Evolutionary conservation across 2,797 vertebrate species (phyloP).

Genomic region (Arremon aurantiirostris): DNA sequence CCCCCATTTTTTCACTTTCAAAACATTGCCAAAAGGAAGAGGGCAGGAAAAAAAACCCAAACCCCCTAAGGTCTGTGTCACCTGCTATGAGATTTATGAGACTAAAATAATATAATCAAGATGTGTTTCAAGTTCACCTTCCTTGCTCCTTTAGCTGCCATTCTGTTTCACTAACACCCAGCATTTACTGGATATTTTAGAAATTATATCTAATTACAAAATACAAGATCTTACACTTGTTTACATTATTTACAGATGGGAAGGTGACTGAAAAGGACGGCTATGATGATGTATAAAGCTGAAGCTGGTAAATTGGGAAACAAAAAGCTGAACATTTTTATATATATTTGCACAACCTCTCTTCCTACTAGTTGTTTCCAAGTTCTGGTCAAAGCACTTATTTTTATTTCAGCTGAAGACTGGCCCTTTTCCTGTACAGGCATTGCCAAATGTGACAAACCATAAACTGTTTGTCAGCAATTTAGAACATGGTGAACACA

Average conservation of each 20-base stretch:
- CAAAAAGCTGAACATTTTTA: neutral
- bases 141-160: neutral
- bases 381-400: constrained; percentile 22
- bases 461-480: constrained; percentile 55
- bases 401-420: constrained; percentile 24
- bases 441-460: constrained; percentile 44
- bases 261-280: neutral
- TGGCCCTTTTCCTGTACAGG: constrained; percentile 2
- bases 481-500: neutral
- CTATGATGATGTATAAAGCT: neutral
- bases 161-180: neutral
- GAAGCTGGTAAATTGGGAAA: neutral
- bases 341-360: neutral
- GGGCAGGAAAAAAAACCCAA: neutral
- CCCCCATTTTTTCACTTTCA: neutral
- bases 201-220: neutral
- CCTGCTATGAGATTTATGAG: neutral
- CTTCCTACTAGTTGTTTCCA: neutral
- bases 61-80: neutral
- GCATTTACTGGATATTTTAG: neutral
- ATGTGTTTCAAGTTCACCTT: neutral
- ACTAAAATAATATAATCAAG: neutral
- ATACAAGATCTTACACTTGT: neutral
- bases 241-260: neutral
- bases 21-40: neutral